These are phyloP conservation scores for Protosalanx chinensis DNA, from an alignment of 2,797 vertebrate genomes.

Conservation along the genomic window DNA sequence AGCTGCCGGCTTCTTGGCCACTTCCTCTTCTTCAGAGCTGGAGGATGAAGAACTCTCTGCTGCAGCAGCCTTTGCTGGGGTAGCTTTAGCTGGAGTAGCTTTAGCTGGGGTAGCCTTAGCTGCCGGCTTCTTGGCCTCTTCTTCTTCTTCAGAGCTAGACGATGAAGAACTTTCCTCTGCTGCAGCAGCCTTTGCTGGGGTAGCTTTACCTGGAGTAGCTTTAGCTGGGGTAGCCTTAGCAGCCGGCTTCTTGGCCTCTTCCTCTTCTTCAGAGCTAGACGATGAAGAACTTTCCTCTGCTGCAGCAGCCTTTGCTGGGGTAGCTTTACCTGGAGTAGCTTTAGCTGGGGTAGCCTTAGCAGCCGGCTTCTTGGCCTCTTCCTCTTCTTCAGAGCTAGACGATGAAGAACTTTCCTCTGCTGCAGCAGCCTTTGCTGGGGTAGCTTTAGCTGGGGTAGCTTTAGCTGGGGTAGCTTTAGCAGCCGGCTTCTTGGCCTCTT, in stretches of 20 bases:
- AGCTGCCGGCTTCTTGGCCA: constrained; percentile 49
- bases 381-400: constrained; percentile 56
- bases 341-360: constrained; percentile 39
- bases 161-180: constrained; percentile 59
- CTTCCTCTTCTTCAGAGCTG: constrained; percentile 79
- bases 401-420: constrained; percentile 60
- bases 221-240: constrained; percentile 44
- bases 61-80: not conserved
- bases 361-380: constrained; percentile 15
- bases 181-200: constrained; percentile 46
- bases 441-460: constrained; percentile 28
- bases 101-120: constrained; percentile 47
- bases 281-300: constrained; percentile 41
- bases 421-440: constrained; percentile 42
- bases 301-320: constrained; percentile 28
- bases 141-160: constrained; percentile 55
- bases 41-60: constrained; percentile 58
- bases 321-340: constrained; percentile 36
- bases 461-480: constrained; percentile 42
- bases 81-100: constrained; percentile 53
- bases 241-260: constrained; percentile 55
- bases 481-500: constrained; percentile 15
- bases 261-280: constrained; percentile 81
- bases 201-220: constrained; percentile 20
- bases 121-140: constrained; percentile 16